Evolutionary conservation across 2,888 invertebrate species (phyloP), one percentile per base, ranked within the genome.

Genomic region (Bembecia ichneumoniformis): DNA sequence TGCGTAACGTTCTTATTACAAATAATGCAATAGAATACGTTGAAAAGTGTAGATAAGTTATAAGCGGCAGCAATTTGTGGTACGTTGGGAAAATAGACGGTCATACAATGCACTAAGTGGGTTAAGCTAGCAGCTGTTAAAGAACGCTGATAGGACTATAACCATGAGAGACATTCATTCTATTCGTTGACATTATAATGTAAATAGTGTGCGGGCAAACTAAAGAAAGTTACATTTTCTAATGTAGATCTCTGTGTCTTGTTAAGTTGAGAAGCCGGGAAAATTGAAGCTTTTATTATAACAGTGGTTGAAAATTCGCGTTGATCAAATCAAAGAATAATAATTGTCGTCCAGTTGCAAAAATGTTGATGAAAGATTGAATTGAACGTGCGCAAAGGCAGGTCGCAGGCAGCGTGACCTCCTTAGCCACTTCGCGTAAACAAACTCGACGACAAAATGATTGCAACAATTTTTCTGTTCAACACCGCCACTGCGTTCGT

Each of bases 111-210:
- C 10, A 40, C 36, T 53, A 65, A 64, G 63, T 66, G 52, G 66
- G 63, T 60, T 66, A 66, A 59, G 64, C 58, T 59, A 61, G 58
- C 52, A 56, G 58, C 57, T 56, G 55, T 59, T 44, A 51, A 54
- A 40, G 40, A 40, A 40, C n/a, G 55, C 50, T 52, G 49, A 56
- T 52, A 28, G 11, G 14, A 51, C 47, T 55, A 52, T 54, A 53
- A 58, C 52, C 51, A 56, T 53, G 59, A 52, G 55, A 58, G 55
- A 54, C 55, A 65, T 68, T 63, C 54, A 58, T 52, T 59, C 48
- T 55, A 63, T 61, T 62, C 61, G 58, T 63, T 63, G 63, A 58
- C 65, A 58, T 51, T 35, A 43, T 48, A 13, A 40, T 40, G n/a
- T 28, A 28, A 28, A 28, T 28, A 28, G 9, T 28, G 28, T 28